Conservation (phyloP, 2,113 vertebrate genomes). For the Nothoprocta perdicaria region DNA sequence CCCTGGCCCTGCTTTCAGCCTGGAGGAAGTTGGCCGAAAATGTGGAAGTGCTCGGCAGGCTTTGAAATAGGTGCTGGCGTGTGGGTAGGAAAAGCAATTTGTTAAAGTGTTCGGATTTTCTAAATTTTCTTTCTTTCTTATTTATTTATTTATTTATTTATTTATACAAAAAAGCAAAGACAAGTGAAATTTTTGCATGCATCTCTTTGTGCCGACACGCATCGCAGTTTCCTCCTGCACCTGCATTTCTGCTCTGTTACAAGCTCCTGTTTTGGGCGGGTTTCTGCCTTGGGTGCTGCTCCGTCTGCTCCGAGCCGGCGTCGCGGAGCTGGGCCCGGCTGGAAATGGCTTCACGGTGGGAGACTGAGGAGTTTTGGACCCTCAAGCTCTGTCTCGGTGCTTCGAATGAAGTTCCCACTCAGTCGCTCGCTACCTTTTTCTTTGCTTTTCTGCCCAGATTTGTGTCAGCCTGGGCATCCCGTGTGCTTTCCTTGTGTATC, state of each 20-base stretch:
- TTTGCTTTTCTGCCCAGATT: slow-evolving; percentile 32
- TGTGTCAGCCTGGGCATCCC: neutral
- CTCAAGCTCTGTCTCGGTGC: neutral
- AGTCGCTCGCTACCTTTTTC: neutral
- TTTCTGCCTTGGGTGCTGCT: neutral
- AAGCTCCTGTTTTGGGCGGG: neutral
- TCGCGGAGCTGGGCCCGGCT: neutral
- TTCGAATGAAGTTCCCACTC: neutral
- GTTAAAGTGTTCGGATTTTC: neutral
- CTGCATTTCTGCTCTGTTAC: neutral
- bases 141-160: no score
- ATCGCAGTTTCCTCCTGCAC: neutral
- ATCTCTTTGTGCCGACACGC: neutral
- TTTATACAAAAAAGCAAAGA: neutral
- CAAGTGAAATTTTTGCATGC: neutral
- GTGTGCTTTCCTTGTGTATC: neutral
- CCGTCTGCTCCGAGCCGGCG: neutral
- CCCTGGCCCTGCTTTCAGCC: neutral
- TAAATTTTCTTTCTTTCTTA: neutral
- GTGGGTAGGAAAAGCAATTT: neutral
- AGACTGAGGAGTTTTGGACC: neutral
- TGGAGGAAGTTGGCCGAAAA: neutral
- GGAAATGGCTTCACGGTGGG: neutral
- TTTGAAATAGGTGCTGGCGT: neutral
- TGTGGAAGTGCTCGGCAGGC: neutral